Base-by-base conservation (phyloP, 2,888 invertebrate genomes). In the Taphrorychus bicolor region DNA sequence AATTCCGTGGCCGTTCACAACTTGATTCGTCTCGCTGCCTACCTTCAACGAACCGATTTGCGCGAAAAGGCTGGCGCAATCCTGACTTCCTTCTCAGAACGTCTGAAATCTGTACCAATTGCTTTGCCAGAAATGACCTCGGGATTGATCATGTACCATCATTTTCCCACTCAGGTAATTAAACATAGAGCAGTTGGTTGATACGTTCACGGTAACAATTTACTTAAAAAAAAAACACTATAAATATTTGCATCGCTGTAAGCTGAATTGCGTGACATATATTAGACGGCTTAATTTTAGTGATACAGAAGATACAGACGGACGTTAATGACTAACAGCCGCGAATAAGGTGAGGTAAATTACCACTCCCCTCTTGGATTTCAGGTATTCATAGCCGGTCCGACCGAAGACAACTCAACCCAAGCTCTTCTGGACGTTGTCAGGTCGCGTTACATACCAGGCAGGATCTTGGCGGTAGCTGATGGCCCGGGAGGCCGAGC, bases 1-100 rank as follows among this genome's bases (percentile, higher is more conserved):
- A 97, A 97, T 81, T 96, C 96, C 49, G 91, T 97, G 0, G 85
- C 95, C 0, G 91, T 91, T 17, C 87, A 88, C 76, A 97, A 97
- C 83, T 84, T 96, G 14, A 84, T 92, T 23, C 86, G 93, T 4
- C 83, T 97, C 19, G 87, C 91, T 0, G 86, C 89, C 0, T 89
- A 93, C 77, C 86, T 90, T 40, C 88, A 89, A 77, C 85, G 88
- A 32, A 74, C 82, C 0, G 87, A 89, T 14, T 84, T 86, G 77
- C 77, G 79, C 5, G 79, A 83, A 9, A 86, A 85, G 77, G 91
- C 91, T 0, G 86, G 84, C 59, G 81, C 82, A 59, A 82, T 91
- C 9, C 82, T 94, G 22, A 80, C 84, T 1, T 84, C 87, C 0
- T 91, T 90, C 77, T 82, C 87, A 0, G 86, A 87, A 53, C 81